Evolutionary conservation across 2,113 vertebrate species (phyloP).

Genomic region (Procapra przewalskii): DNA sequence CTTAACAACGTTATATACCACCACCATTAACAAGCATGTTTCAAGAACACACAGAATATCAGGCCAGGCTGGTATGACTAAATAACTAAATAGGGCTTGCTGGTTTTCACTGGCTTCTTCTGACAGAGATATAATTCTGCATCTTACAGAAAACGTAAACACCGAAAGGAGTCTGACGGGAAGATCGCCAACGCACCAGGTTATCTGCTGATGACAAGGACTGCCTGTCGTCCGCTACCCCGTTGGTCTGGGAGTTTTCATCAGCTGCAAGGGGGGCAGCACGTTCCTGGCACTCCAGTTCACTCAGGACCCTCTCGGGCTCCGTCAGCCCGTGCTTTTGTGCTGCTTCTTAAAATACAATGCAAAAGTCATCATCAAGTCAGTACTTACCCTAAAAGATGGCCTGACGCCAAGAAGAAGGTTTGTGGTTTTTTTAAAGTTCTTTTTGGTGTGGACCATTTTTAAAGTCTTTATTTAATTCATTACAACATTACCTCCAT

Average conservation of each 20-base stretch:
- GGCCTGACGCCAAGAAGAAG: neutral
- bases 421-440: neutral
- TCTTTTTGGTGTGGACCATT: neutral
- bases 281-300: conserved; percentile 70
- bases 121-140: neutral
- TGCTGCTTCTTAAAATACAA: conserved; percentile 75
- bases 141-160: neutral
- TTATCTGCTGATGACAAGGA: conserved; percentile 94
- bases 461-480: neutral
- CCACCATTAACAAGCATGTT: neutral
- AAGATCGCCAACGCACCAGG: conserved; percentile 83
- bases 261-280: conserved; percentile 62
- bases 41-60: neutral
- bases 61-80: neutral
- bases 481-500: neutral
- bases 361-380: neutral
- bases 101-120: neutral
- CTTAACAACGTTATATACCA: neutral
- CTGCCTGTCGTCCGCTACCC: conserved; percentile 91
- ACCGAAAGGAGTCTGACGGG: neutral
- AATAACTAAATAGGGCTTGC: neutral
- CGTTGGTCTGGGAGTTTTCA: conserved; percentile 90
- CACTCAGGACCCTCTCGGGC: conserved; percentile 36
- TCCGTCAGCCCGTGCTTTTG: conserved; percentile 72
- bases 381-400: neutral